Evolutionary conservation across 2,113 vertebrate species (phyloP).

Genomic region (Stictonetta naevosa): DNA sequence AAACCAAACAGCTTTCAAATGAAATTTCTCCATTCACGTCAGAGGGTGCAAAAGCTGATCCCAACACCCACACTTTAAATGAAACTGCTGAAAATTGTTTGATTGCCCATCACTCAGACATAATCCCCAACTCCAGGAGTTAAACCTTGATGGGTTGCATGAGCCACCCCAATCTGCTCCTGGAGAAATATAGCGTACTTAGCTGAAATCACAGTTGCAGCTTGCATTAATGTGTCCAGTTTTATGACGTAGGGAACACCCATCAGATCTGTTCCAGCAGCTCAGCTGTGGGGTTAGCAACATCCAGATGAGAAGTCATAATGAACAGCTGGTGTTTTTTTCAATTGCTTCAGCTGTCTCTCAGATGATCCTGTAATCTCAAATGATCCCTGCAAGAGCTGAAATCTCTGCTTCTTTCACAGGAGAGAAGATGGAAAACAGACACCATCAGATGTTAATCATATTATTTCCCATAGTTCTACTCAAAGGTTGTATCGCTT

Average conservation of each 20-base stretch:
- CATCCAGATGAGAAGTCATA: background rate
- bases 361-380: background rate
- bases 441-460: background rate
- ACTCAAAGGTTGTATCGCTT: background rate
- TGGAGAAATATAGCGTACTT: background rate
- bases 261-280: background rate
- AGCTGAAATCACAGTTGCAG: background rate
- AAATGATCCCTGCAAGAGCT: background rate
- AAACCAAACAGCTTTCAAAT: background rate
- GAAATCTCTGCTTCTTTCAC: background rate
- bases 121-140: background rate
- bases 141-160: background rate
- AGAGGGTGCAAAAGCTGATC: background rate
- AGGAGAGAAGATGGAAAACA: background rate
- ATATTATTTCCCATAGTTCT: background rate
- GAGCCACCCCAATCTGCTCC: background rate
- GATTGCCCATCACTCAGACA: background rate
- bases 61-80: background rate
- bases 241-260: background rate
- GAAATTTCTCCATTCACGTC: background rate
- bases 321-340: conserved; percentile 2
- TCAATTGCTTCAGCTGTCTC: background rate
- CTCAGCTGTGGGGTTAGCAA: background rate
- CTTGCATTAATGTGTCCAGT: background rate
- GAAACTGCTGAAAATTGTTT: background rate